Base-by-base conservation (phyloP, 2,797 vertebrate species). In the Diplodus sargus region DNA sequence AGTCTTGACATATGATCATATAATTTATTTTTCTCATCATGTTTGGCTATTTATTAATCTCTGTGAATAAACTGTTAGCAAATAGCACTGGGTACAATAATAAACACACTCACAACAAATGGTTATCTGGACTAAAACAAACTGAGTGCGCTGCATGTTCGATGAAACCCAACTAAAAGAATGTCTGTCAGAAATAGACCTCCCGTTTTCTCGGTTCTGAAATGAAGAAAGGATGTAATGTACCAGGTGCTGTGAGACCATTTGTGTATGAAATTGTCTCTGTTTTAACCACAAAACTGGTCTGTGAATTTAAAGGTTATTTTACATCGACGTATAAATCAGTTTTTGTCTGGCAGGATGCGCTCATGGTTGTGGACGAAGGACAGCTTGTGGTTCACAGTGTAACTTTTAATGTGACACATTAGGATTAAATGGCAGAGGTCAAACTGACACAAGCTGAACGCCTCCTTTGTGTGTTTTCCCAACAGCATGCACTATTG, bases 21-120 rank as follows among this genome's bases (percentile, higher is more conserved):
- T 47, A 11, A 47, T 59, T 58, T 78, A 74, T 78, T 77, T 57
- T 0, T 76, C 12, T 14, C 28, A 6, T 76, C 3, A 5, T n/a
- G 30, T 45, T 30, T 25, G 18, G 7, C 12, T 34, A 25, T 59
- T 71, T 59, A 59, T 61, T 48, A 15, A 56, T 45, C 20, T 39
- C 20, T 42, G 51, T 68, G 22, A 75, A 43, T 52, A 22, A 56
- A 57, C 51, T 42, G 34, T 39, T 25, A 67, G 61, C 7, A 61
- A 53, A 45, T 52, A 22, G 25, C 23, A n/a, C 42, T 60, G 56
- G 42, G n/a, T 28, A 6, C 43, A 22, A 22, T 34, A 5, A 11
- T 49, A 23, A 63, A 51, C 34, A 10, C 8, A 10, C 58, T 18
- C 12, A 47, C 22, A 20, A 22, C 11, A 4, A 3, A 7, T 57